phyloP scores from a whole-genome alignment of 2,797 vertebrate genomes.

The Coreius guichenoti region DNA sequence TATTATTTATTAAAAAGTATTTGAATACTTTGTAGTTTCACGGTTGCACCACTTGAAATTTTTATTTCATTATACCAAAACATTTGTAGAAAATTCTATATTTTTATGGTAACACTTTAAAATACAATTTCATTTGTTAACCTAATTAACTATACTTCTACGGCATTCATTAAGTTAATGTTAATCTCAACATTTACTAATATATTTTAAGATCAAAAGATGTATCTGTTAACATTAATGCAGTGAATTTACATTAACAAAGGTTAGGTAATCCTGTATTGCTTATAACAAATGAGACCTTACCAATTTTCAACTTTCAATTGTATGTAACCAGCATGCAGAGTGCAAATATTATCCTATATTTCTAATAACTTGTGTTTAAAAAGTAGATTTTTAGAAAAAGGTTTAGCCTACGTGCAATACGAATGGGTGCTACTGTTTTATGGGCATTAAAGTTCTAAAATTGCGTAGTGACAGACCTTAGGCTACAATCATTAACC shows the following conservation, averaged over 20 bases:
- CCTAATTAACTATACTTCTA: not conserved
- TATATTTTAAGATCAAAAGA: not conserved
- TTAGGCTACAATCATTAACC: not conserved
- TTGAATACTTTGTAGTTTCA: not conserved
- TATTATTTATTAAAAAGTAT: not conserved
- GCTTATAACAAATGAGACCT: not conserved
- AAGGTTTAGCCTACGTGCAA: not conserved
- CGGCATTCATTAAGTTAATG: not conserved
- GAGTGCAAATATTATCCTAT: not conserved
- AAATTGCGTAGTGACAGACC: constrained; percentile 16
- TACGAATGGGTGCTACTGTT: not conserved
- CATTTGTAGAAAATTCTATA: not conserved
- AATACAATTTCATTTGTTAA: not conserved
- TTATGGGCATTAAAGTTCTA: not conserved
- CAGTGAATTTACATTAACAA: not conserved
- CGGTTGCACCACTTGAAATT: not conserved
- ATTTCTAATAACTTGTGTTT: not conserved
- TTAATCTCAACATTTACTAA: not conserved
- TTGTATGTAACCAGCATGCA: not conserved
- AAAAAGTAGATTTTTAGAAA: not conserved
- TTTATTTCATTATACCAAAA: not conserved
- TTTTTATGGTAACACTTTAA: not conserved
- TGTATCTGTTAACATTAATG: not conserved
- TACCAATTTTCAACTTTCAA: not conserved
- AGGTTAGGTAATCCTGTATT: not conserved